A percentile compares a stretch with the other conserved stretches of the same genome.
phyloP scores from a whole-genome alignment of 1,140 invertebrate genomes.

The Dendroctonus valens region DNA sequence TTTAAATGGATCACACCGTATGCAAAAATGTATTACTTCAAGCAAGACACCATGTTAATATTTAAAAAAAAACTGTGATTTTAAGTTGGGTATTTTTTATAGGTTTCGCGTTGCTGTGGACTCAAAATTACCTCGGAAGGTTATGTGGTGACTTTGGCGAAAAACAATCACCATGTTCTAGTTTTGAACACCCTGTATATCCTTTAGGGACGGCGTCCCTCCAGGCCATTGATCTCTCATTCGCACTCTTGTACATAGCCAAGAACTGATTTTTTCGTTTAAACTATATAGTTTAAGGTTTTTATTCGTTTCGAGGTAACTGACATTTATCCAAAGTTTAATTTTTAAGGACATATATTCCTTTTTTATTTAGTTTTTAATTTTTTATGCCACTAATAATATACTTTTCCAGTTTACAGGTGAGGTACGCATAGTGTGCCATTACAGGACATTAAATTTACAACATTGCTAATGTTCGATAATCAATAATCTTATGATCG shows the following conservation, averaged over 20 bases:
- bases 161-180: slow-evolving; percentile 97
- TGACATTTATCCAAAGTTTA: slow-evolving; percentile 37
- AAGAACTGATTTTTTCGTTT: slow-evolving; percentile 48
- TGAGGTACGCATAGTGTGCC: slow-evolving; percentile 7
- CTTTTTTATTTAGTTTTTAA: slow-evolving; percentile 35
- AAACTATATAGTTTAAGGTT: slow-evolving; percentile 36
- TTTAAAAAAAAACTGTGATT: no score
- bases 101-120: slow-evolving; percentile 96
- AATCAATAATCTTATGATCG: no score
- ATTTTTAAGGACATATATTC: slow-evolving; percentile 36
- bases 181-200: slow-evolving; percentile 94
- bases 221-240: slow-evolving; percentile 45
- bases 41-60: no score
- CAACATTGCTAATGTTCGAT: no score
- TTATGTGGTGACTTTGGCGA: slow-evolving; percentile 94
- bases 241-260: slow-evolving; percentile 43
- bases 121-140: slow-evolving; percentile 95
- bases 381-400: slow-evolving; percentile 29
- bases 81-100: slow-evolving; percentile 49
- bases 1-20: no score
- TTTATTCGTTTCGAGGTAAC: slow-evolving; percentile 38
- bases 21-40: no score
- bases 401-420: slow-evolving; percentile 24
- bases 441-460: background rate
- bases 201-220: slow-evolving; percentile 56